Evolutionary conservation across 1,140 invertebrate species (phyloP).

Genomic region (Stegodyphus mimosarum): DNA sequence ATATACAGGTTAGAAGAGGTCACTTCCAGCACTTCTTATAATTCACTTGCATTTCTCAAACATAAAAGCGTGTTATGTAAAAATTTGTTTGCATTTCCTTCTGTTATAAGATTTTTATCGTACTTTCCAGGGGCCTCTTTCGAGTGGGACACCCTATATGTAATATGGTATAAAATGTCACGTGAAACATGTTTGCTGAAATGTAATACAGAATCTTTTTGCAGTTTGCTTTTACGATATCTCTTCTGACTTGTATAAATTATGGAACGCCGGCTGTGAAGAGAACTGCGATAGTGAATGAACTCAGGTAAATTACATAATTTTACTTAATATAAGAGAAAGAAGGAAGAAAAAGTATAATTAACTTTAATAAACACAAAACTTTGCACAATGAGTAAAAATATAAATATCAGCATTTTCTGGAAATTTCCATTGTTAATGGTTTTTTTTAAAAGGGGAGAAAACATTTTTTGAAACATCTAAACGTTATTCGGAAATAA

Average conservation of each 20-base stretch:
- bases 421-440: not conserved
- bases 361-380: not conserved
- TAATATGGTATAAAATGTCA: too few species aligned
- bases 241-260: conserved; percentile 43
- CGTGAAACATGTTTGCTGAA: too few species aligned
- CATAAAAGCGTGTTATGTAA: too few species aligned
- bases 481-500: not conserved
- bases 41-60: too few species aligned
- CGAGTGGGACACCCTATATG: too few species aligned
- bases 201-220: not conserved
- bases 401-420: not conserved
- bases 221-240: conserved; percentile 30
- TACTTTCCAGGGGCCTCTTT: too few species aligned
- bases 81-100: too few species aligned
- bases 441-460: too few species aligned
- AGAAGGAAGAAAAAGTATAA: not conserved
- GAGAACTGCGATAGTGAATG: conserved; percentile 50
- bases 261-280: conserved; percentile 53
- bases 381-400: not conserved
- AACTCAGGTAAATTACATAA: conserved; percentile 37
- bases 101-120: too few species aligned
- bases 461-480: too few species aligned
- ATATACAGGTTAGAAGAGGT: too few species aligned
- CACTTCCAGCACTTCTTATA: too few species aligned
- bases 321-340: not conserved